Evolutionary conservation across 2,888 invertebrate species (phyloP).

Genomic region (Baccha elongata): DNA sequence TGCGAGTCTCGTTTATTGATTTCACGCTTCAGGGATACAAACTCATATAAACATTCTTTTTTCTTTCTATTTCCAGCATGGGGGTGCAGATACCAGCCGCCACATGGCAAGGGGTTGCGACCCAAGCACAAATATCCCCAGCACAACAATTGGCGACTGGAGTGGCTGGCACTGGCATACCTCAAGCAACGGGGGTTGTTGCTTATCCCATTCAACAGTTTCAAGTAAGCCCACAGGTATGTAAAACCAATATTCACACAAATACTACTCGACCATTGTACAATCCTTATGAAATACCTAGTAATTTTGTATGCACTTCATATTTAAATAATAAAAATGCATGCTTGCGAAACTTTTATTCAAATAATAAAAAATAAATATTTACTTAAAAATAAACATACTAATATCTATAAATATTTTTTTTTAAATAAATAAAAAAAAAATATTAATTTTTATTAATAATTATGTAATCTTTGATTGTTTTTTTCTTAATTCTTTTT

Average conservation of each 20-base stretch:
- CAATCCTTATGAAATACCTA: slow-evolving; percentile 73
- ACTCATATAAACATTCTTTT: slow-evolving; percentile 19
- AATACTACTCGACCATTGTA: slow-evolving; percentile 70
- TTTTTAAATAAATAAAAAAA: slow-evolving; percentile 12
- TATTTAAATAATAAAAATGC: slow-evolving; percentile 72
- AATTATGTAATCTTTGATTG: slow-evolving; percentile 27
- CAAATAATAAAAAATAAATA: slow-evolving; percentile 49
- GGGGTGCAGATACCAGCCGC: slow-evolving; percentile 91
- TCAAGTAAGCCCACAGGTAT: slow-evolving; percentile 87
- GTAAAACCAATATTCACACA: slow-evolving; percentile 74
- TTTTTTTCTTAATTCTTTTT: slow-evolving; percentile 31
- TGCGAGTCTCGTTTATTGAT: slow-evolving; percentile 59
- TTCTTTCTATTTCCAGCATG: slow-evolving; percentile 84
- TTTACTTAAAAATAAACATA: slow-evolving; percentile 9
- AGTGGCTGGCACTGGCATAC: slow-evolving; percentile 87
- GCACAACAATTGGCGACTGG: slow-evolving; percentile 87
- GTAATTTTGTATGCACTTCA: slow-evolving; percentile 73
- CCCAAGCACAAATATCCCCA: slow-evolving; percentile 88
- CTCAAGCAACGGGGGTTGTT: slow-evolving; percentile 91
- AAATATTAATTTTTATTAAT: background rate
- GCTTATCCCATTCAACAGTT: slow-evolving; percentile 96
- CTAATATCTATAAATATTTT: background rate
- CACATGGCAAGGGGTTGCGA: slow-evolving; percentile 90
- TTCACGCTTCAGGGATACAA: slow-evolving; percentile 28
- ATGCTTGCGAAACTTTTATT: slow-evolving; percentile 70